Conservation (phyloP, 2,888 invertebrate genomes). For the Drosophila algonquin region DNA sequence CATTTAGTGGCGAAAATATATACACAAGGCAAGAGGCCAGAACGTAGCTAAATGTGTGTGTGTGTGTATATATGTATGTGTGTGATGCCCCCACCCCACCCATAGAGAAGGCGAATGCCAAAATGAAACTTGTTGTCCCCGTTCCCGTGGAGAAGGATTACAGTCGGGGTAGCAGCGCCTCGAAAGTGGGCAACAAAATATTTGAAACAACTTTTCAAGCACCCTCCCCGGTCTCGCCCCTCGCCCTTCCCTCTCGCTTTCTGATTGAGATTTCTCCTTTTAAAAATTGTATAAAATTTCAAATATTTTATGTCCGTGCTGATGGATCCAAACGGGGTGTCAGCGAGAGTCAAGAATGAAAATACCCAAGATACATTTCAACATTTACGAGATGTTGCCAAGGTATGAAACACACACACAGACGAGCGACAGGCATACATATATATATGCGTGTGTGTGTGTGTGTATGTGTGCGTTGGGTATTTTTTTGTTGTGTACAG, state of each 20-base stretch:
- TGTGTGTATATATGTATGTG: not conserved
- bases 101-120: not conserved
- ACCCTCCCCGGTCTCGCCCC: not conserved
- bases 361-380: constrained; percentile 46
- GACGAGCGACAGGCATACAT: not conserved
- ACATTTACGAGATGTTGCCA: constrained; percentile 43
- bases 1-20: constrained; percentile 76
- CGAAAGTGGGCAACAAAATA: constrained; percentile 21
- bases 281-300: constrained; percentile 45
- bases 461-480: too few species aligned
- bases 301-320: constrained; percentile 46
- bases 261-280: constrained; percentile 30
- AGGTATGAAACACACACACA: constrained; percentile 36
- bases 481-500: constrained; percentile 2
- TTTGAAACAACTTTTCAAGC: constrained; percentile 1
- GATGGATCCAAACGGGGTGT: constrained; percentile 25
- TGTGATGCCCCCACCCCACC: not conserved
- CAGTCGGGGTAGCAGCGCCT: constrained; percentile 1
- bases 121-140: constrained; percentile 31
- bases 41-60: constrained; percentile 11
- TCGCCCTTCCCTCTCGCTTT: not conserved
- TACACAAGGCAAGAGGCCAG: constrained; percentile 30
- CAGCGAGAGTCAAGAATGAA: constrained; percentile 26
- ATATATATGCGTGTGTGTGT: not conserved
- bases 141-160: constrained; percentile 29